phyloP scores from a whole-genome alignment of 64 coral and sea anemone species.

The Montipora capricornis region DNA sequence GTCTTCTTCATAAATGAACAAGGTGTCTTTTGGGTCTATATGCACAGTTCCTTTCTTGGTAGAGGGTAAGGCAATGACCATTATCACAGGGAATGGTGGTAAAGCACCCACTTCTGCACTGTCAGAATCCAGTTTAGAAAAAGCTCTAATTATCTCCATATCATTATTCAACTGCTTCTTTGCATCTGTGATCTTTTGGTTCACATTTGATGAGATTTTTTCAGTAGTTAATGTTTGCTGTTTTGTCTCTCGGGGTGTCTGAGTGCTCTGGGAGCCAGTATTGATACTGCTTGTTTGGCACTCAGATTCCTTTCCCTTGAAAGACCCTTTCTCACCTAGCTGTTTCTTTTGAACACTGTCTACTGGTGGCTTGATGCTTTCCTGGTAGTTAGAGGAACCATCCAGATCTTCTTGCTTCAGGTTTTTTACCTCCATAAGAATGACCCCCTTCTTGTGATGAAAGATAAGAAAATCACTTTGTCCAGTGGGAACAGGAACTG shows the following conservation, averaged over 20 bases:
- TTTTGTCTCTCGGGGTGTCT: no score
- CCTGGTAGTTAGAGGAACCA: no score
- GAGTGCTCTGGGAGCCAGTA: no score
- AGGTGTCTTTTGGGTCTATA: not conserved
- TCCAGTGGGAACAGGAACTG: not conserved
- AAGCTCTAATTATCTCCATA: not conserved
- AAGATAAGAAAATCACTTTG: slow-evolving; percentile 64
- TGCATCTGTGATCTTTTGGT: slow-evolving; percentile 9
- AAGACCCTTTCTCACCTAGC: no score
- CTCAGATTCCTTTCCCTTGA: no score
- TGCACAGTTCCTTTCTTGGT: slow-evolving; percentile 33
- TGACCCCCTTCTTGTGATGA: slow-evolving; percentile 58
- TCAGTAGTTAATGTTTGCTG: not conserved
- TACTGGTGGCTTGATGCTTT: no score
- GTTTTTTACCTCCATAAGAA: slow-evolving; percentile 66
- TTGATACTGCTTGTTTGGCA: no score
- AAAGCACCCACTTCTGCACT: slow-evolving; percentile 4
- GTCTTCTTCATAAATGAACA: slow-evolving; percentile 55
- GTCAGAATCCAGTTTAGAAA: not conserved
- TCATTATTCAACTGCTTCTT: slow-evolving; percentile 1
- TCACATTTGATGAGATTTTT: not conserved
- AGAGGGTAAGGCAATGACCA: slow-evolving; percentile 47
- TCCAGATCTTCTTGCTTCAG: not conserved
- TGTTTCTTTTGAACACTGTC: no score
- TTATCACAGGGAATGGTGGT: not conserved